Evolutionary conservation across 2,888 invertebrate genomes (phyloP), one percentile per base, ranked within the genome.

Genomic region (Linyphia triangularis): DNA sequence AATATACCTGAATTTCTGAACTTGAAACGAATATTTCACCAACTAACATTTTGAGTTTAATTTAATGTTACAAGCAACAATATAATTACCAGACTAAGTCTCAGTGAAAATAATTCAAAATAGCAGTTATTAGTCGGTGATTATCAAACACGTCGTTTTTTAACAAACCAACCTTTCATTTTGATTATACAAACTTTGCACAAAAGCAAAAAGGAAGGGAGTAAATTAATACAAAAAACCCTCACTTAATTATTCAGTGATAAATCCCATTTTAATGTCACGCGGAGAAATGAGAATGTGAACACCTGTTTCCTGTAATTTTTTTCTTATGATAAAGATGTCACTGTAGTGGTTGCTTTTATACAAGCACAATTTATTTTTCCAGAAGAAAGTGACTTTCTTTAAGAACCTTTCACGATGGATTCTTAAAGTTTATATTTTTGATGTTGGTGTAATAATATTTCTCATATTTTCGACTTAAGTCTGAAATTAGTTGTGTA

Each of bases 171-270:
- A n/a, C 51, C 13, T 51, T 51, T 51, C n/a, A 5, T n/a, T 43
- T 43, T 43, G 7, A 9, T 51, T 51, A n/a, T 51, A n/a, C 51
- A 5, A 16, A 40, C 40, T 40, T n/a, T 16, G 16, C 16, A 40
- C 40, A 40, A 40, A 40, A n/a, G n/a, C 51, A 51, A 2, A n/a
- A 51, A 51, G 51, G 51, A 51, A 51, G 5, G 51, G n/a, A n/a
- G 5, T 5, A 16, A 51, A 51, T 51, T 51, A 13, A 51, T 51
- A 51, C 51, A 51, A 51, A 24, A 70, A 70, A 43, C 9, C n/a
- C n/a, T n/a, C 24, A 43, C 43, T 70, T 70, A 70, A 70, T 70
- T 70, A 70, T 70, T 70, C 33, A 43, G 26, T 43, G 70, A 43
- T 70, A 43, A 70, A 43, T 28, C 28, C 43, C 70, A 26, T 70